phyloP scores from a whole-genome alignment of 2,888 invertebrate genomes.

The Temnothorax unifasciatus region DNA sequence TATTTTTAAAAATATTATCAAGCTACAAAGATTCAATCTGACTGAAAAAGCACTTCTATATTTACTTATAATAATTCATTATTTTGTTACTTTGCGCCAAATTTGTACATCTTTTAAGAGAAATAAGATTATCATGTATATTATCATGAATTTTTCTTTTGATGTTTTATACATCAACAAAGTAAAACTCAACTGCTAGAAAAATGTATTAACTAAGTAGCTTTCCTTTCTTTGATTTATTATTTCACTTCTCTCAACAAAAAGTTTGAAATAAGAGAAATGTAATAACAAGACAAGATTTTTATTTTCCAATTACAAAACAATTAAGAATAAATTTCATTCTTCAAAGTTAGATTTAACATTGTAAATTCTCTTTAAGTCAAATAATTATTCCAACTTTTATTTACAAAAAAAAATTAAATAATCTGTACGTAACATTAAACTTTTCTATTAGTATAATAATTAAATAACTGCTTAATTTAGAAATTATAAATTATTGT shows the following conservation, averaged over 20 bases:
- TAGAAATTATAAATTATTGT: not conserved
- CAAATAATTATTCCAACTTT: not conserved
- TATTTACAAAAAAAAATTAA: not conserved
- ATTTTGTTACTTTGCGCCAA: not conserved
- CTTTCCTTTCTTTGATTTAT: not conserved
- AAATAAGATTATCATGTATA: not conserved
- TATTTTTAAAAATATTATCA: not conserved
- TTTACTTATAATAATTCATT: not conserved
- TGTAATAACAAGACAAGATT: not conserved
- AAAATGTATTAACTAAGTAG: not conserved
- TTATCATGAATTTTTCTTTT: not conserved
- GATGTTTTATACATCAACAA: not conserved
- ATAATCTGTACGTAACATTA: not conserved
- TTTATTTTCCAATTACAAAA: not conserved
- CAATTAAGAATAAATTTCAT: not conserved
- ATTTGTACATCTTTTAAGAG: not conserved
- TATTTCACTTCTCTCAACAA: not conserved
- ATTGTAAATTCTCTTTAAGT: not conserved
- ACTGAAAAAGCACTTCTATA: not conserved
- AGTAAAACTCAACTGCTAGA: not conserved
- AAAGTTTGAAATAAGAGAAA: not conserved
- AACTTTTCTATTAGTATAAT: not conserved
- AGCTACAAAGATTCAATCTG: not conserved
- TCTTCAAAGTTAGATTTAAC: not conserved
- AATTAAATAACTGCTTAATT: not conserved